phyloP scores from a whole-genome alignment of 2,113 vertebrate species.

The Chaenocephalus aceratus region DNA sequence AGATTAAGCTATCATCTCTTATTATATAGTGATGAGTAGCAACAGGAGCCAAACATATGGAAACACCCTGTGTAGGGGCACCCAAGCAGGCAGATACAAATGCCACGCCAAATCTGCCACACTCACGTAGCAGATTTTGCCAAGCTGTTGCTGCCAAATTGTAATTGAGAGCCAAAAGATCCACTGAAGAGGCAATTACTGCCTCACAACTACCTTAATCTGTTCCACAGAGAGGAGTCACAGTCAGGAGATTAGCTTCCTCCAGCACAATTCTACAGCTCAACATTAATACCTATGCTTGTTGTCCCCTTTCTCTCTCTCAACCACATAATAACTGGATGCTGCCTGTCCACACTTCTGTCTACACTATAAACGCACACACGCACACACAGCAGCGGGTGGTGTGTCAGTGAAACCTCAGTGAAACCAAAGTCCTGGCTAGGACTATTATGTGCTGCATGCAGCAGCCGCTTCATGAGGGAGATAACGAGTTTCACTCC shows the following conservation, averaged over 20 bases:
- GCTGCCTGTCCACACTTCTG: slow-evolving; percentile 3
- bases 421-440: slow-evolving; percentile 58
- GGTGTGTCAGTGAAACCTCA: slow-evolving; percentile 49
- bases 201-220: slow-evolving; percentile 53
- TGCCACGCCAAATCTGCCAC: slow-evolving; percentile 34
- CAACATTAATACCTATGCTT: slow-evolving; percentile 16
- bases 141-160: slow-evolving; percentile 55
- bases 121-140: slow-evolving; percentile 32
- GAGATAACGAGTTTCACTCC: slow-evolving; percentile 71
- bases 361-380: not conserved
- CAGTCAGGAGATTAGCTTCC: slow-evolving; percentile 55
- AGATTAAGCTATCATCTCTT: slow-evolving; percentile 1
- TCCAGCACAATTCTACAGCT: slow-evolving; percentile 35
- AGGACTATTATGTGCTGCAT: slow-evolving; percentile 33
- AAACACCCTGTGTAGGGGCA: slow-evolving; percentile 38
- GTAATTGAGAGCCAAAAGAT: slow-evolving; percentile 54
- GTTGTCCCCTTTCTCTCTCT: slow-evolving; percentile 7
- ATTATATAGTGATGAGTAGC: slow-evolving; percentile 21
- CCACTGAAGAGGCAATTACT: not conserved
- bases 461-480: slow-evolving; percentile 40
- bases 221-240: slow-evolving; percentile 36
- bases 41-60: slow-evolving; percentile 49
- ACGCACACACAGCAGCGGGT: slow-evolving; percentile 5
- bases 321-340: slow-evolving; percentile 31
- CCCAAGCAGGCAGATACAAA: slow-evolving; percentile 24